Evolutionary conservation across 2,113 vertebrate species (phyloP).

Genomic region (Paedocypris sp.): DNA sequence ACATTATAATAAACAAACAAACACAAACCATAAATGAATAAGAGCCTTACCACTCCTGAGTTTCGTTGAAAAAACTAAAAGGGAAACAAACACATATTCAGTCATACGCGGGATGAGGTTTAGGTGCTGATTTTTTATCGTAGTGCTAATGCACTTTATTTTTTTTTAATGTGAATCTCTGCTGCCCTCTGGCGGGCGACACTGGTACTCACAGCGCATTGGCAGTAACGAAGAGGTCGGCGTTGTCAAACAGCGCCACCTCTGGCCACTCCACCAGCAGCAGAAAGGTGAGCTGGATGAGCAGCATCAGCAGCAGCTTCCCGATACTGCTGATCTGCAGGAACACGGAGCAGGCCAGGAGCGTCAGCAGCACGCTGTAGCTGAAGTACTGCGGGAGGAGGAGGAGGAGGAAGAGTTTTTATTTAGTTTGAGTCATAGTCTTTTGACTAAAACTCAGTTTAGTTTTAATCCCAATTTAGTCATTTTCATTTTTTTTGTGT

Average conservation of each 20-base stretch:
- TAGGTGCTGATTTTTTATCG: background rate
- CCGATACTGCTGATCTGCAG: conserved; percentile 95
- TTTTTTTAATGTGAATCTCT: too few species aligned
- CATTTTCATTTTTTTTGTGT: too few species aligned
- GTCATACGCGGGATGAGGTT: background rate
- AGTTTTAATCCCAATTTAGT: too few species aligned
- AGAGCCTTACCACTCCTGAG: conserved; percentile 52
- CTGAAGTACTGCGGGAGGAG: conserved; percentile 74
- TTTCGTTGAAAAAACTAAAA: conserved; percentile 56
- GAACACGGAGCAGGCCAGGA: conserved; percentile 92
- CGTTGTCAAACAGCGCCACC: conserved; percentile 84
- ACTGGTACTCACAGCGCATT: conserved; percentile 78
- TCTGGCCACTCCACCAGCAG: conserved; percentile 84
- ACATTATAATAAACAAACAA: background rate
- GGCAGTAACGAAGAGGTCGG: conserved; percentile 82
- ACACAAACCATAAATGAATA: background rate
- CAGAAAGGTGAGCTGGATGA: conserved; percentile 79
- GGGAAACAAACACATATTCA: background rate
- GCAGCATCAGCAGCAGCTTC: conserved; percentile 83
- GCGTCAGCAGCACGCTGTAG: conserved; percentile 83
- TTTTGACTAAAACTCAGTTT: too few species aligned
- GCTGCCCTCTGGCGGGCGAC: background rate
- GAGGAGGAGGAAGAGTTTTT: too few species aligned
- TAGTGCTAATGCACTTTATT: too few species aligned
- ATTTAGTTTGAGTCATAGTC: too few species aligned